Conservation (phyloP, 2,888 invertebrate species). For the Agrochola circellaris region DNA sequence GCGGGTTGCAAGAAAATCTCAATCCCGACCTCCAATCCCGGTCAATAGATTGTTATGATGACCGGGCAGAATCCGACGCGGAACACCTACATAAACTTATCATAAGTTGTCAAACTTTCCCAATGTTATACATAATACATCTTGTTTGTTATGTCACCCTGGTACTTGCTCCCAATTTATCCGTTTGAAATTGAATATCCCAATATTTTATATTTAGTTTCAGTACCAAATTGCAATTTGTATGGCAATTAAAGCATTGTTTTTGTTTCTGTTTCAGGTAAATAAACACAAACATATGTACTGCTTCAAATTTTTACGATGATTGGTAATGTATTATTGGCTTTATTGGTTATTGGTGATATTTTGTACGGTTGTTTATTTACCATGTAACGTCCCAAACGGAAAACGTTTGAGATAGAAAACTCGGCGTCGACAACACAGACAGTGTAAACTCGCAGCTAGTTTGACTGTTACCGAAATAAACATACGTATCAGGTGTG, state of each 20-base stretch:
- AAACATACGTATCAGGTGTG: conserved; percentile 38
- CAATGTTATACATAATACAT: conserved; percentile 49
- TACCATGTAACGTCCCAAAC: neutral
- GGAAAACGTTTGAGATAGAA: neutral
- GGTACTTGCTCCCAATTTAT: conserved; percentile 41
- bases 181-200: conserved; percentile 34
- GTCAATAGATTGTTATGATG: conserved; percentile 66
- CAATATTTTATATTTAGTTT: conserved; percentile 7
- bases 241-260: conserved; percentile 10
- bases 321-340: conserved; percentile 33
- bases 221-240: neutral
- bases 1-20: conserved; percentile 50
- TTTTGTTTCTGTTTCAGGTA: conserved; percentile 69
- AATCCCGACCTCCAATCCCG: conserved; percentile 53
- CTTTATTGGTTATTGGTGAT: neutral
- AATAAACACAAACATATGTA: conserved; percentile 33
- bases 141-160: conserved; percentile 49
- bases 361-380: conserved; percentile 3
- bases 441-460: neutral
- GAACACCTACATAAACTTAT: conserved; percentile 62
- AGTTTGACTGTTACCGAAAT: conserved; percentile 21
- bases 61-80: conserved; percentile 47
- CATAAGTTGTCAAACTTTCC: conserved; percentile 59
- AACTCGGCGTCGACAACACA: neutral
- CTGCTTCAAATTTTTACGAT: neutral